These are phyloP conservation scores for Gila robusta DNA, from an alignment of 2,797 vertebrate genomes.

Conservation along the genomic window DNA sequence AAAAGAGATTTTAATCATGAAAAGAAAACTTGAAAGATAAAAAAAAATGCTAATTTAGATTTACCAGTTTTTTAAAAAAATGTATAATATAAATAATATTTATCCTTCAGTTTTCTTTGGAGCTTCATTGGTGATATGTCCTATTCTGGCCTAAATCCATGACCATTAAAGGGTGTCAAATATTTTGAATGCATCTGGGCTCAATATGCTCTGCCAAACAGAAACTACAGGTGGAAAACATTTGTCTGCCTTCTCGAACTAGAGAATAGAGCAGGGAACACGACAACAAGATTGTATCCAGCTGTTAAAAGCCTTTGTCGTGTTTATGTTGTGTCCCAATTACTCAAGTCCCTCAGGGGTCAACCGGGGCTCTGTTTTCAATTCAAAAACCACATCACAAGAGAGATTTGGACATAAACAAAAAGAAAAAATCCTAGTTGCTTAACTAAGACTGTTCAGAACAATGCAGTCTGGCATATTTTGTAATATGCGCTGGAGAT, in stretches of 20 bases:
- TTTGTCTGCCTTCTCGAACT: slow-evolving; percentile 64
- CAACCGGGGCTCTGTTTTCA: slow-evolving; percentile 49
- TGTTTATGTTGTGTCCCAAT: slow-evolving; percentile 56
- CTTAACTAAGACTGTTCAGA: not conserved
- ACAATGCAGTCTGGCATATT: not conserved
- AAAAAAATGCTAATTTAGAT: not conserved
- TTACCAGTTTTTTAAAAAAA: not conserved
- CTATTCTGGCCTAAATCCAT: slow-evolving; percentile 25
- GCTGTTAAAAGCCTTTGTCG: slow-evolving; percentile 55
- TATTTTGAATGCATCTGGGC: slow-evolving; percentile 30
- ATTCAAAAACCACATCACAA: slow-evolving; percentile 58
- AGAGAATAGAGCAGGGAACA: slow-evolving; percentile 43
- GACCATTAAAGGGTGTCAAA: slow-evolving; percentile 42
- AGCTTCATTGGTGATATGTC: not conserved
- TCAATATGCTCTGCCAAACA: slow-evolving; percentile 45
- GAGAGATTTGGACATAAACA: slow-evolving; percentile 35
- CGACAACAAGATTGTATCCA: slow-evolving; percentile 56
- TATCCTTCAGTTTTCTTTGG: not conserved
- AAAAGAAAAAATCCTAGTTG: not conserved
- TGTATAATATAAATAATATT: not conserved
- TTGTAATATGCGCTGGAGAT: not conserved
- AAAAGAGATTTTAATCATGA: not conserved
- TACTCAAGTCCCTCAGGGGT: slow-evolving; percentile 30
- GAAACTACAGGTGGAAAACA: slow-evolving; percentile 77
- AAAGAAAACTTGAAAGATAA: too few species aligned